Evolutionary conservation across 1,140 invertebrate species (phyloP).

Genomic region (Drosophila bifasciata): DNA sequence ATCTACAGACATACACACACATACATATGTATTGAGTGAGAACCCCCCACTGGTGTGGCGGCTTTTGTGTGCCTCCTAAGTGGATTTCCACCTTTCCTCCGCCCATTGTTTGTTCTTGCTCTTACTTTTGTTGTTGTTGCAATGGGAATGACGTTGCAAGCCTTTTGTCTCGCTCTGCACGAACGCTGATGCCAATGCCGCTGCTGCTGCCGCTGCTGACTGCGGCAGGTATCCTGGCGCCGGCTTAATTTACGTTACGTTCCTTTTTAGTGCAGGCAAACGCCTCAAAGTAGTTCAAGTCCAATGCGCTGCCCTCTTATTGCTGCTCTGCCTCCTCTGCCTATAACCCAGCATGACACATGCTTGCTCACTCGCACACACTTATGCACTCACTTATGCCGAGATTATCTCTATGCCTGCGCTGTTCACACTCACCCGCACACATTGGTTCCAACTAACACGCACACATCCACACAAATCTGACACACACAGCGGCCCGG

Average conservation of each 20-base stretch:
- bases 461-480: slow-evolving; percentile 23
- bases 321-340: slow-evolving; percentile 26
- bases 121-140: slow-evolving; percentile 38
- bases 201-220: slow-evolving; percentile 10
- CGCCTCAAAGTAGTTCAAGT: slow-evolving; percentile 66
- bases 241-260: slow-evolving; percentile 74
- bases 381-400: neutral
- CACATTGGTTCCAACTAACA: slow-evolving; percentile 29
- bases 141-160: slow-evolving; percentile 78
- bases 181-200: slow-evolving; percentile 4
- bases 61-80: slow-evolving; percentile 61
- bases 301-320: slow-evolving; percentile 56
- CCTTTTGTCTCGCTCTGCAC: slow-evolving; percentile 61
- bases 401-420: slow-evolving; percentile 19
- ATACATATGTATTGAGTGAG: slow-evolving; percentile 8
- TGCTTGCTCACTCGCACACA: slow-evolving; percentile 21
- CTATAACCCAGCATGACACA: slow-evolving; percentile 35
- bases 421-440: slow-evolving; percentile 47
- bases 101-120: slow-evolving; percentile 41
- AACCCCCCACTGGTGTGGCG: slow-evolving; percentile 40
- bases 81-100: slow-evolving; percentile 76
- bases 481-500: slow-evolving; percentile 44
- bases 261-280: slow-evolving; percentile 52
- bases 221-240: slow-evolving; percentile 79
- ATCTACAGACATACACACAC: slow-evolving; percentile 6